Percentiles rank a stretch among this genome's conserved stretches.
Conservation (phyloP, 2,797 vertebrate genomes). For the Mastacembelus armatus region DNA sequence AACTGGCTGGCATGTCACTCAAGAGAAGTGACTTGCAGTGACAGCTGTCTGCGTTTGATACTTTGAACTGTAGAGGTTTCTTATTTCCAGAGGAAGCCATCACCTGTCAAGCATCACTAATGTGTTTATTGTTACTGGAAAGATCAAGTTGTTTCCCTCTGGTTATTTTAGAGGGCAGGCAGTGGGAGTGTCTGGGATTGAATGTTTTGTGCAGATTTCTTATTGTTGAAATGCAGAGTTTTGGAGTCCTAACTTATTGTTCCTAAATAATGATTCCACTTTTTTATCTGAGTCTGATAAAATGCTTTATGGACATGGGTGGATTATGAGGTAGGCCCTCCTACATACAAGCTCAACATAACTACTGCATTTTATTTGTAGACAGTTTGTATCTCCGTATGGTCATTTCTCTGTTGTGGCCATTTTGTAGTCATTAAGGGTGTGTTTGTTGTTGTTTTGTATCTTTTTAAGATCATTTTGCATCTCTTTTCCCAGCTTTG, state of each 20-base stretch:
- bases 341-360: no score
- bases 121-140: conserved; percentile 68
- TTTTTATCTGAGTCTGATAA: background rate
- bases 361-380: background rate
- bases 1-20: conserved; percentile 50
- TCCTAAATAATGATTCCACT: conserved; percentile 1
- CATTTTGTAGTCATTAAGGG: no score
- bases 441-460: background rate
- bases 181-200: conserved; percentile 6
- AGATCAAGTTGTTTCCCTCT: conserved; percentile 54
- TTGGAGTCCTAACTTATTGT: background rate
- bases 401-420: background rate
- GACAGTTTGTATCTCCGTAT: background rate
- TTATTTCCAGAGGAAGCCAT: conserved; percentile 63
- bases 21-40: conserved; percentile 43
- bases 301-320: background rate
- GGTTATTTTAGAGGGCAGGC: conserved; percentile 43
- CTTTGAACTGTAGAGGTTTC: conserved; percentile 58
- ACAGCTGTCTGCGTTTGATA: conserved; percentile 70
- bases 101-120: conserved; percentile 74
- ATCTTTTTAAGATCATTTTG: background rate
- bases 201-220: conserved; percentile 7
- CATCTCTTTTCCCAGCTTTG: no score
- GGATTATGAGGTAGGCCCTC: background rate
- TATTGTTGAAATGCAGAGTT: background rate